Conservation (phyloP, 2,113 vertebrate species). For the Halichoerus grypus region DNA sequence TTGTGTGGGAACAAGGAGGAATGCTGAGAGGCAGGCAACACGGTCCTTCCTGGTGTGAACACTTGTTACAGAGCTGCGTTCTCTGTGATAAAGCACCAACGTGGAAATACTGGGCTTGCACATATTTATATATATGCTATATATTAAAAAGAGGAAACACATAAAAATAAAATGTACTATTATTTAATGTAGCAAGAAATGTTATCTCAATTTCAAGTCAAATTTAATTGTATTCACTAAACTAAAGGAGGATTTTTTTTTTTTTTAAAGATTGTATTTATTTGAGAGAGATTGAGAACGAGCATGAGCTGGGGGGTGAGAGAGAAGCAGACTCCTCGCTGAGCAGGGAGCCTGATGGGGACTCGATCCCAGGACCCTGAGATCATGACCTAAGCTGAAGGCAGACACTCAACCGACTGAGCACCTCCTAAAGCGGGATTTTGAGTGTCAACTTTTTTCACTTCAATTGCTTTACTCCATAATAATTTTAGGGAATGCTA, state of each 20-base stretch:
- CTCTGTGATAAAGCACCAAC: not conserved
- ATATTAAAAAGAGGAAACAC: not conserved
- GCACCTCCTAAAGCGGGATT: not conserved
- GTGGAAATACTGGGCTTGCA: not conserved
- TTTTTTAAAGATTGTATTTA: too few relatives aligned
- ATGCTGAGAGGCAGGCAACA: rapidly evolving
- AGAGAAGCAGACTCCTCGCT: too few relatives aligned
- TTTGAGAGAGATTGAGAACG: too few relatives aligned
- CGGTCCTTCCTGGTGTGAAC: rapidly evolving
- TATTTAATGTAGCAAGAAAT: not conserved
- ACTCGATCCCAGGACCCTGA: too few relatives aligned
- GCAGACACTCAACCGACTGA: too few relatives aligned
- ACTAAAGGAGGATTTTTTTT: not conserved
- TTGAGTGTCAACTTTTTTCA: not conserved
- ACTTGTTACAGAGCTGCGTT: rapidly evolving
- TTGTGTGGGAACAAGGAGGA: not conserved
- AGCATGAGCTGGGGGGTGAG: too few relatives aligned
- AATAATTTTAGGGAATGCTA: not conserved
- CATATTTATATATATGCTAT: not conserved
- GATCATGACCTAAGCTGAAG: too few relatives aligned
- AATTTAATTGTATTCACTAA: not conserved
- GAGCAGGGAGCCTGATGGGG: too few relatives aligned
- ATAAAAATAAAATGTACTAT: not conserved
- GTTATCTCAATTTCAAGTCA: not conserved
- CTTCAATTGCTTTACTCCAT: not conserved